Evolutionary conservation across 2,888 invertebrate species (phyloP), one percentile per base, ranked within the genome.

Genomic region (Xestobium rufovillosum): DNA sequence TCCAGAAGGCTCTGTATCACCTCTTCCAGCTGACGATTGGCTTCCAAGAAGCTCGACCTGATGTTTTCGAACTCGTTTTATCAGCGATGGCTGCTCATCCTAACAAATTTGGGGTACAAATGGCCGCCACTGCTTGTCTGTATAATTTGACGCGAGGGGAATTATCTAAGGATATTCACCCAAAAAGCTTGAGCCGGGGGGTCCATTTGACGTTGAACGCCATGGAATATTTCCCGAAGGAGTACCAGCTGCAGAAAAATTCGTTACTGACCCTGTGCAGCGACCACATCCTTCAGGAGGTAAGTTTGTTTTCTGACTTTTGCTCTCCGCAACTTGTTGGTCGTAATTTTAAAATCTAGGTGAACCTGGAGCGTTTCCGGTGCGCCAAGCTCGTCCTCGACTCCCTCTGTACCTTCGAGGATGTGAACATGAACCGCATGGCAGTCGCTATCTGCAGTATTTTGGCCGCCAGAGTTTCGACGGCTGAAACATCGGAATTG

Each of bases 381-480:
- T 83, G 83, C 57, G 81, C 81, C 14, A 70, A 71, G 40, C 44
- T 27, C 34, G 83, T 83, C 12, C 69, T 84, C 68, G 80, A 83
- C 49, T 78, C 79, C 46, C 66, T 84, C 38, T 79, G 79, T 51
- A 65, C 70, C 8, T 82, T 80, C 55, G 76, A 79, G 31, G 81
- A 83, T 53, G 63, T 73, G 3, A 75, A 78, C 31, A 80, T 82
- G 76, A 79, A 78, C 54, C 68, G 82, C 36, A 83, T 84, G 82
- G 79, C 80, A 13, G 83, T 83, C n/a, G 83, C 83, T 1, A 83
- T 84, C 42, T 82, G 82, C 52, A 82, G 82, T 41, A 83, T 84
- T 45, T 65, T 84, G 15, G 79, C 63, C 2, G 62, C 64, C 2
- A 65, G 63, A 50, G 59, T 63, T 39, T 75, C 80, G 2, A 80